Percentiles rank a stretch among this genome's conserved stretches.
Conservation (phyloP, 2,797 vertebrate genomes). For the Enteromius trimaculatus region DNA sequence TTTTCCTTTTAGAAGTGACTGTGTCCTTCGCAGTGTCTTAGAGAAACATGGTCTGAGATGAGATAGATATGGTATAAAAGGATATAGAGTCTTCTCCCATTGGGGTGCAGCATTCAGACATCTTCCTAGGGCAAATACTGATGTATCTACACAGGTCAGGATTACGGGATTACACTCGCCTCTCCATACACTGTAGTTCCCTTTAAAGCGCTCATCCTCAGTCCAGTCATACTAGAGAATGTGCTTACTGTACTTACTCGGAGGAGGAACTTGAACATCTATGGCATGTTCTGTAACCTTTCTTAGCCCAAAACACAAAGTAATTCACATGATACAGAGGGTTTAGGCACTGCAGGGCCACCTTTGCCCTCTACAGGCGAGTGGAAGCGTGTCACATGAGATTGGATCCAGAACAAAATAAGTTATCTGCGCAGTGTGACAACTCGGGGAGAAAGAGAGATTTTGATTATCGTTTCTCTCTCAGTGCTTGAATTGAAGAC, state of each 20-base stretch:
- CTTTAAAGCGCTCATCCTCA: conserved; percentile 15
- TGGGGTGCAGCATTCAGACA: background rate
- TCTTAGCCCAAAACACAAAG: conserved; percentile 52
- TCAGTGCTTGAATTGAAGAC: background rate
- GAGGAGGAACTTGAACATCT: conserved; percentile 37
- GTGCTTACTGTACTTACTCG: conserved; percentile 30
- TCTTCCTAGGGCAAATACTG: conserved; percentile 17
- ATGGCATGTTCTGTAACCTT: conserved; percentile 47
- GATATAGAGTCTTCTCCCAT: background rate
- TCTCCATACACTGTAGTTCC: background rate
- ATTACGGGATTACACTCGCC: conserved; percentile 10
- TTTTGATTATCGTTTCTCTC: background rate
- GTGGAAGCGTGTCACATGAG: conserved; percentile 46
- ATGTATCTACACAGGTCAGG: conserved; percentile 41
- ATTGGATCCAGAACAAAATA: conserved; percentile 56
- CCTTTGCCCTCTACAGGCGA: conserved; percentile 47
- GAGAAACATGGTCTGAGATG: conserved; percentile 12
- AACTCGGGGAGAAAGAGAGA: conserved; percentile 1
- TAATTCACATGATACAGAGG: conserved; percentile 57
- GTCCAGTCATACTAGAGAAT: conserved; percentile 24
- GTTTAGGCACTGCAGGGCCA: conserved; percentile 31
- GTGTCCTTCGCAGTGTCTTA: background rate
- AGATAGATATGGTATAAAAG: conserved; percentile 21
- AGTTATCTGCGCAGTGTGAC: conserved; percentile 50
- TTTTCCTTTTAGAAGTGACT: background rate